Percentiles rank a stretch among this genome's conserved stretches.
These are phyloP conservation scores for Polypterus senegalus DNA, from an alignment of 2,113 vertebrate species.

Conservation along the genomic window DNA sequence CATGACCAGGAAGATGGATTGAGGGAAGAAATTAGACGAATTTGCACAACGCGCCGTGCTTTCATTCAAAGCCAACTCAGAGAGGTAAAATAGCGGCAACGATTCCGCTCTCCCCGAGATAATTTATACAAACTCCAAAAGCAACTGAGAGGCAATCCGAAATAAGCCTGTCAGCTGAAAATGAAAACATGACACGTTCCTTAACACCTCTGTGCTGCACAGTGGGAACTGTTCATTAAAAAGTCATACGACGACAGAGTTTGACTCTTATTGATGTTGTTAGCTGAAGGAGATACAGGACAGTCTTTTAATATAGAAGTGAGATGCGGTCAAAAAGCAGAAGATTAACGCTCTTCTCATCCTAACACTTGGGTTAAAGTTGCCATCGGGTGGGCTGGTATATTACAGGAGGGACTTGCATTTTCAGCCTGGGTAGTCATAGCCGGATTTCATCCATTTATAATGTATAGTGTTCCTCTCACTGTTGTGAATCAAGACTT, in stretches of 20 bases:
- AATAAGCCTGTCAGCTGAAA: conserved; percentile 7
- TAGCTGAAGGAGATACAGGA: conserved; percentile 7
- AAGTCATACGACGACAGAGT: neutral
- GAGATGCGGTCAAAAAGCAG: neutral
- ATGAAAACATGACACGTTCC: conserved; percentile 9
- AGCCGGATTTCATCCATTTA: no score
- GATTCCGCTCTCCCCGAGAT: neutral
- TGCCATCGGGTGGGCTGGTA: no score
- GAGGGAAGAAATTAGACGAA: neutral
- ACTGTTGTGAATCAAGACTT: no score
- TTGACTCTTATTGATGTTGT: conserved; percentile 3
- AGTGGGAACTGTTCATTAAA: neutral
- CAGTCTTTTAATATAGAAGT: neutral
- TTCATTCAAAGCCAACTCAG: neutral
- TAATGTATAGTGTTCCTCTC: no score
- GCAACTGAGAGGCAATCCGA: neutral
- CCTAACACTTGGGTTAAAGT: no score
- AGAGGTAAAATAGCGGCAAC: neutral
- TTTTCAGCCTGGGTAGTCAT: no score
- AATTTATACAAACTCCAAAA: conserved; percentile 2
- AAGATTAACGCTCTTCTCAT: neutral
- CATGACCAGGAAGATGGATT: neutral
- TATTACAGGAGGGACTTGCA: no score
- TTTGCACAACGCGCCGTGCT: neutral
- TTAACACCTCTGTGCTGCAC: neutral